These are phyloP conservation scores for Melitaea athalia DNA, from an alignment of 2,888 invertebrate species.

Conservation along the genomic window DNA sequence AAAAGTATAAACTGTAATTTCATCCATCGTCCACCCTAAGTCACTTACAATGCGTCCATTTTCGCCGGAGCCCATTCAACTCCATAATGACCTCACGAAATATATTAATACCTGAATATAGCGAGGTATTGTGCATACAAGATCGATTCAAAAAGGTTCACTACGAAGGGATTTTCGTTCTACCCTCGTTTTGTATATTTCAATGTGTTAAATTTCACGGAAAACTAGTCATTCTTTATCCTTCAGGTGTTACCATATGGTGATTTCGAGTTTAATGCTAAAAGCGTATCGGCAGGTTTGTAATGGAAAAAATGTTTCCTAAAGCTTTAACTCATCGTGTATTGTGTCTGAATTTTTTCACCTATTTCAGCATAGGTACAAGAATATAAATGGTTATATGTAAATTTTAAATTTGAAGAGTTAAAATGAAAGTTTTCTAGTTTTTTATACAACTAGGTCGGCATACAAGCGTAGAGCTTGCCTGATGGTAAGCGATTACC, in stretches of 20 bases:
- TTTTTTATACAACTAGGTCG: no score
- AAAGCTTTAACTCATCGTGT: neutral
- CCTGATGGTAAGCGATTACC: no score
- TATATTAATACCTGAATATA: constrained; percentile 65
- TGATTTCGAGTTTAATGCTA: constrained; percentile 37
- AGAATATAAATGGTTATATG: no score
- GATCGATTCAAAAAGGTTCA: constrained; percentile 62
- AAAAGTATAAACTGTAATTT: constrained; percentile 53
- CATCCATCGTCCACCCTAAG: constrained; percentile 51
- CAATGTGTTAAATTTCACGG: constrained; percentile 78
- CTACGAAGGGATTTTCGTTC: constrained; percentile 68
- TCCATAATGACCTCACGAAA: constrained; percentile 61
- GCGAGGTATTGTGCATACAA: constrained; percentile 55
- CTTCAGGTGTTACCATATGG: constrained; percentile 52
- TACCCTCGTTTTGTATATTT: constrained; percentile 52
- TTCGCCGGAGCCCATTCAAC: constrained; percentile 52
- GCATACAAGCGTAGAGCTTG: no score
- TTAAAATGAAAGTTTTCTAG: no score
- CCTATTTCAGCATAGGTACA: neutral
- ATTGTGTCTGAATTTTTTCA: neutral
- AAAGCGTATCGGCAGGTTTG: constrained; percentile 12
- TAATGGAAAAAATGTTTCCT: neutral
- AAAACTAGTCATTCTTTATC: constrained; percentile 67
- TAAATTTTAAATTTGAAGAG: no score
- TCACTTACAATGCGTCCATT: constrained; percentile 55